Base-by-base conservation (phyloP, 37 sponge, comb jelly and placozoan species). In the Agelas oroides region DNA sequence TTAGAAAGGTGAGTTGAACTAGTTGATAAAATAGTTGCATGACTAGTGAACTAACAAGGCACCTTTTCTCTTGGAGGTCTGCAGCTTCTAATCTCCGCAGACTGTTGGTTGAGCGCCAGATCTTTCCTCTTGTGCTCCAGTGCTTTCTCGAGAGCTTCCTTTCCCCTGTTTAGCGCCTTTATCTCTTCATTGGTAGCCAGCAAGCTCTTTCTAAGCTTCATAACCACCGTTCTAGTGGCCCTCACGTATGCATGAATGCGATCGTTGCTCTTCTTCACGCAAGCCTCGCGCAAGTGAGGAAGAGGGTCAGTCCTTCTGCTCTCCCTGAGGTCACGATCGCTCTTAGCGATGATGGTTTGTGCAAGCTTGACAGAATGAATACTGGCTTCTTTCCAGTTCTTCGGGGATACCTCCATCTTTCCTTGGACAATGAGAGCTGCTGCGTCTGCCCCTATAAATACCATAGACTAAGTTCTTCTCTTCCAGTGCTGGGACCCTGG, bases 81-180 rank as follows among this genome's bases (percentile, higher is more conserved):
- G 39, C n/a, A 53, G 38, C 41, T 63, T 40, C 92, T 69, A 32
- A 92, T 25, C 21, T 59, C 40, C 27, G 40, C 32, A 2, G 88
- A 84, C 34, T 92, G 64, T 28, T 30, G 76, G 57, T 84, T 92
- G 28, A 88, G 80, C 0, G 39, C 78, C 31, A 92, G 34, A 46
- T 93, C 90, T 39, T 93, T 93, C 40, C 90, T 53, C 59, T 71
- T 77, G 83, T 93, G 86, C 75, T 93, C 94, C 77, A 93, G 71
- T 28, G 90, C 81, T 52, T 80, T 93, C 85, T 93, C 90, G 24
- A 93, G 67, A 0, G 66, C 71, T 56, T 93, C 86, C 31, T 89
- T 88, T 18, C 78, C 81, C 20, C 90, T 61, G 58, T 52, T 86
- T 24, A 86, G 33, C 19, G 86, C 60, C 32, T 88, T 89, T 38